Conservation (phyloP, 2,797 vertebrate species). For the Trachops cirrhosus region DNA sequence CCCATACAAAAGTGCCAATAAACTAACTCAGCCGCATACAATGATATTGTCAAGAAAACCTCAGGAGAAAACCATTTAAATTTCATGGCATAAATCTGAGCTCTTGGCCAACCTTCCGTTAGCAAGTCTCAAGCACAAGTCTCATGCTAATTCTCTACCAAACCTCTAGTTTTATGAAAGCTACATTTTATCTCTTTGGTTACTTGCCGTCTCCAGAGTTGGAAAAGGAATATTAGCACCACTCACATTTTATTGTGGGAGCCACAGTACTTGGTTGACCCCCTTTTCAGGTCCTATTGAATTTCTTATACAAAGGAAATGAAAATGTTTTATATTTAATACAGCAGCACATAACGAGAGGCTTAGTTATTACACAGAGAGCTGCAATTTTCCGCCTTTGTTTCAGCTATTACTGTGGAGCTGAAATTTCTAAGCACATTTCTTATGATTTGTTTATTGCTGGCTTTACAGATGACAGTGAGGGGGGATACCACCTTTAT, state of each 20-base stretch:
- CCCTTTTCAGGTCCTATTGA: slow-evolving; percentile 82
- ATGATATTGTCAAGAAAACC: slow-evolving; percentile 83
- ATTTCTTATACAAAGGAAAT: slow-evolving; percentile 86
- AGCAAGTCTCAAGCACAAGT: slow-evolving; percentile 76
- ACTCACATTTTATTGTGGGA: slow-evolving; percentile 83
- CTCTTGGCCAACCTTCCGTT: slow-evolving; percentile 81
- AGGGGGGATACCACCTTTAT: neutral
- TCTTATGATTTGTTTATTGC: slow-evolving; percentile 61
- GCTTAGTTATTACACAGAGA: slow-evolving; percentile 79
- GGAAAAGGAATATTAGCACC: slow-evolving; percentile 83
- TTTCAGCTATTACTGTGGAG: slow-evolving; percentile 75
- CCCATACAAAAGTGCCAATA: slow-evolving; percentile 76
- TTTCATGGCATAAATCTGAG: slow-evolving; percentile 84
- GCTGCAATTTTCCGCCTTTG: slow-evolving; percentile 79
- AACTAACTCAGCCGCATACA: slow-evolving; percentile 77
- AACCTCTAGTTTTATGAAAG: slow-evolving; percentile 86
- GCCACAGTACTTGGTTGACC: slow-evolving; percentile 82
- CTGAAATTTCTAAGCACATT: slow-evolving; percentile 72
- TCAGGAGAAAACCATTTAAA: slow-evolving; percentile 84
- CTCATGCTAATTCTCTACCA: slow-evolving; percentile 84
- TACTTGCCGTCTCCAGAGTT: slow-evolving; percentile 81
- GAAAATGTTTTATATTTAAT: slow-evolving; percentile 86
- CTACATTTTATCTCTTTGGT: slow-evolving; percentile 86
- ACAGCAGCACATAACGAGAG: slow-evolving; percentile 79
- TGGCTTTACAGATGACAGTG: slow-evolving; percentile 55